These are phyloP conservation scores for Indicator indicator DNA, from an alignment of 2,113 vertebrate species.

Conservation along the genomic window DNA sequence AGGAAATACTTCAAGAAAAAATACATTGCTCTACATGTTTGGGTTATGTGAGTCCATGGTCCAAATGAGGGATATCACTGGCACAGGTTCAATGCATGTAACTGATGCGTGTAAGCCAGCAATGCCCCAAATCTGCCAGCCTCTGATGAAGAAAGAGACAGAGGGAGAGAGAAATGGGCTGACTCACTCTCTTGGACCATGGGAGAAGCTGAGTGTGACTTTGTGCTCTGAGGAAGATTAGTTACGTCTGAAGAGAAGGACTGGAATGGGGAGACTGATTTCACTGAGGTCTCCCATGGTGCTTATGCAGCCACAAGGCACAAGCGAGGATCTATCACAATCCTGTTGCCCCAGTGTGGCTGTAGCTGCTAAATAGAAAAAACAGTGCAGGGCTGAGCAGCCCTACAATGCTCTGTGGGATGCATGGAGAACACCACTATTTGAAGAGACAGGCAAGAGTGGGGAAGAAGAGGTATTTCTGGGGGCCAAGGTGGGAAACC, in stretches of 20 bases:
- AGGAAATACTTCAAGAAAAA: background rate
- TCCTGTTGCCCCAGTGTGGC: background rate
- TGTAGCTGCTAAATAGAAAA: background rate
- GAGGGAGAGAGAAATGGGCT: background rate
- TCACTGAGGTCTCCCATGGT: background rate
- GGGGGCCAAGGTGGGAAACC: background rate
- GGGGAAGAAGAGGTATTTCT: background rate
- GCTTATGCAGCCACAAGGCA: background rate
- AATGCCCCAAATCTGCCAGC: background rate
- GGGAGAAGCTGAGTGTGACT: background rate
- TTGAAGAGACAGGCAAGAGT: background rate
- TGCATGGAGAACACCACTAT: background rate
- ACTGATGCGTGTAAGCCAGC: background rate
- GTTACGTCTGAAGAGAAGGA: background rate
- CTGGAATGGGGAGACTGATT: background rate
- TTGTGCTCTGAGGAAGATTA: background rate
- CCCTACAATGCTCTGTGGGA: background rate
- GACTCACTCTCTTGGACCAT: background rate
- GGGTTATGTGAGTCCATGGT: background rate
- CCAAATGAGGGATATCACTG: background rate
- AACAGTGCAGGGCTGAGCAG: background rate
- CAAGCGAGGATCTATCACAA: background rate
- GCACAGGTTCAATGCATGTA: background rate
- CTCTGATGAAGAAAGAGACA: background rate
- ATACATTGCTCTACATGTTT: background rate